Evolutionary conservation across 2,888 invertebrate species (phyloP), one percentile per base, ranked within the genome.

Genomic region (Tiliacea aurago): DNA sequence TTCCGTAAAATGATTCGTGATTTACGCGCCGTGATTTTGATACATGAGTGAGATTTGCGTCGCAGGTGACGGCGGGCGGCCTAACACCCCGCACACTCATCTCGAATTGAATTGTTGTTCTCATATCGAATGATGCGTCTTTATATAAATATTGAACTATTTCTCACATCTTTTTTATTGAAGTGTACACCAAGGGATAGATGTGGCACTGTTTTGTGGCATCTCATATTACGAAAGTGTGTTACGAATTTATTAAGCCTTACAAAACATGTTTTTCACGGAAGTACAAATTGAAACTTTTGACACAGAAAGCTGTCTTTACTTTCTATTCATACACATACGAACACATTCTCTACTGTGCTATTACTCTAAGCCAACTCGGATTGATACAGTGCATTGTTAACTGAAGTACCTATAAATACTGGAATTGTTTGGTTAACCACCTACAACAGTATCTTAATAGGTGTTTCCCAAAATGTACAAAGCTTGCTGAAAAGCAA

Each of bases 1-100:
- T 91, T 88, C 86, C 86, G 91, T 90, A 91, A 93, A 93, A 94
- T 94, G 91, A 92, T 94, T 93, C 89, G 91, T 93, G 94, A 94
- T 93, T 93, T 93, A 94, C 90, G 90, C 87, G 85, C 84, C 86
- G 80, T 88, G 90, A 89, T 90, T 93, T 92, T 94, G 93, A 92
- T 93, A 91, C 92, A 92, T 88, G 90, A 89, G 87, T 81, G 87
- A 88, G 90, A 93, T 92, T 91, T 90, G 90, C 87, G 89, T 86
- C 90, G 84, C 92, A 92, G 92, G 92, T 92, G 93, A 91, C 90
- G 86, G 83, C 89, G 84, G 81, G 86, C 61, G 56, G 63, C 70
- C 78, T 73, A 68, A 77, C 83, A 84, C 81, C 85, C 86, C 86
- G 61, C 63, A 87, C 87, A 88, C 88, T 88, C 86, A 88, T 88